Evolutionary conservation across 2,797 vertebrate species (phyloP), one percentile per base, ranked within the genome.

Genomic region (Crenichthys baileyi): DNA sequence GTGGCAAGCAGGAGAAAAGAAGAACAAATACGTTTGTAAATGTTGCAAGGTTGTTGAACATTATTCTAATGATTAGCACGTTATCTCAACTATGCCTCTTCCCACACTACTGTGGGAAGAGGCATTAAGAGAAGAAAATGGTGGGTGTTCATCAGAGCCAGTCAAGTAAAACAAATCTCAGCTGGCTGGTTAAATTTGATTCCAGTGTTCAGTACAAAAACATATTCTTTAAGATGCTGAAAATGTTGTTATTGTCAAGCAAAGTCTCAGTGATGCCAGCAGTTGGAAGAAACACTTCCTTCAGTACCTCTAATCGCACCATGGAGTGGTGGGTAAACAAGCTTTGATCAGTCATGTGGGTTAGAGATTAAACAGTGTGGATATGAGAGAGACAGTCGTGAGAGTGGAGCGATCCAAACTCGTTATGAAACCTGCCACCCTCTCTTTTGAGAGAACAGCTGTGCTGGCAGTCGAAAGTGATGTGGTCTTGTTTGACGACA

Each of bases 331-430:
- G 91, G 84, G 88, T 94, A 93, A 94, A 94, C 92, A 93, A 90
- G 92, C 93, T 94, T 93, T 93, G 93, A 95, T 94, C 93, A 92
- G 88, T 91, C 88, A 73, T 91, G 93, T 92, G 93, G 93, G 91
- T 90, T 94, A 90, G 91, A 92, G 90, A 94, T 94, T 93, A 93
- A 92, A 93, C 88, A 83, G 89, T 82, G 88, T 83, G 90, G 89
- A 90, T 92, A 85, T 22, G 82, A 80, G 88, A 82, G 88, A 89
- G 85, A 91, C 89, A 89, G 88, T 90, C 58, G 81, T 86, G 91
- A 93, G 89, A 89, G 88, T 89, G 91, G 82, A 83, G 87, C 85
- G 70, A 85, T 93, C 89, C 90, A 89, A 91, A 92, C 79, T 90
- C 67, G 89, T 92, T 92, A 90, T 74, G 83, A 92, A 92, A 93